Evolutionary conservation across 2,888 invertebrate species (phyloP).

Genomic region (Acholoe squamosa): DNA sequence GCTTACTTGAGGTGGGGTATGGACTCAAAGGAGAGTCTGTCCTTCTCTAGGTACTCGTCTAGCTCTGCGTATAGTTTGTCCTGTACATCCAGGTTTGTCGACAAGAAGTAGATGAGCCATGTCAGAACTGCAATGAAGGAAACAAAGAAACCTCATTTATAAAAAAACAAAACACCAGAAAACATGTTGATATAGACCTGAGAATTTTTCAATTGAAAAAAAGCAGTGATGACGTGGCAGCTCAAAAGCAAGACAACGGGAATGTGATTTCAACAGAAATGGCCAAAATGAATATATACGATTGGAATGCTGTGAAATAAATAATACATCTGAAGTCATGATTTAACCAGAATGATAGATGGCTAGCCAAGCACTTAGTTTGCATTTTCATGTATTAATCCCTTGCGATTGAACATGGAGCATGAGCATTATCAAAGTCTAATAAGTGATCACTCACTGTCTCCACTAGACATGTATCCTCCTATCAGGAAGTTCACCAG

Average conservation of each 20-base stretch:
- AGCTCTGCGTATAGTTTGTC: slow-evolving; percentile 79
- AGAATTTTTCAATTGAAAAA: too few relatives aligned
- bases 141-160: neutral
- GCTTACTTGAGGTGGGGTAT: slow-evolving; percentile 20
- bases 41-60: slow-evolving; percentile 71
- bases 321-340: too few relatives aligned
- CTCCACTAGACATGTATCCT: slow-evolving; percentile 60
- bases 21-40: neutral
- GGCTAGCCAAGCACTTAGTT: too few relatives aligned
- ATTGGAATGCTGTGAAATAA: too few relatives aligned
- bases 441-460: slow-evolving; percentile 27
- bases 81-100: slow-evolving; percentile 78
- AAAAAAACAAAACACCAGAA: neutral
- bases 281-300: too few relatives aligned
- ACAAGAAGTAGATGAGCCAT: slow-evolving; percentile 82
- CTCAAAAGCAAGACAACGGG: too few relatives aligned
- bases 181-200: neutral
- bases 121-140: slow-evolving; percentile 76
- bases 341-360: too few relatives aligned
- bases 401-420: too few relatives aligned
- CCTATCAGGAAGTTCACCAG: slow-evolving; percentile 47
- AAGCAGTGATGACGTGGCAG: too few relatives aligned
- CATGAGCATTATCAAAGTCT: too few relatives aligned
- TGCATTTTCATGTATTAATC: too few relatives aligned
- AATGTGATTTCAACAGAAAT: too few relatives aligned